These are phyloP conservation scores for Gavialis gangeticus DNA, from an alignment of 2,113 vertebrate species.

Conservation along the genomic window DNA sequence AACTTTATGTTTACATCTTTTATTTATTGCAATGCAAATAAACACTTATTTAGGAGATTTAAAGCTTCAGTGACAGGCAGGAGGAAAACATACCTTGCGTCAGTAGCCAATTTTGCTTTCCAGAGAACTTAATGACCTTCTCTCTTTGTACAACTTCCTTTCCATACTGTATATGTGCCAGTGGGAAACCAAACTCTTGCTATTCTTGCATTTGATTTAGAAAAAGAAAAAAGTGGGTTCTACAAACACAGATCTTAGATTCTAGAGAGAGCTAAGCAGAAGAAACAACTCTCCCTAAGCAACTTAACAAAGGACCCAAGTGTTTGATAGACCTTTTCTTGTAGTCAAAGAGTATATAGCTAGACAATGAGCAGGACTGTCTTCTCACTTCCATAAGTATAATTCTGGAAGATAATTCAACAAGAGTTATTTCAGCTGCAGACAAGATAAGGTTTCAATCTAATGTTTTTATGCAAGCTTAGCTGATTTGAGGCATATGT, in stretches of 20 bases:
- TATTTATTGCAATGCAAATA: neutral
- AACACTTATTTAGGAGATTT: neutral
- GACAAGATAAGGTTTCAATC: constrained; percentile 61
- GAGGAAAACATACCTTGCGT: neutral
- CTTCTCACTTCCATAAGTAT: neutral
- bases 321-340: neutral
- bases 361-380: neutral
- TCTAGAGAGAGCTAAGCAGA: neutral
- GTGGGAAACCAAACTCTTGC: neutral
- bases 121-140: neutral
- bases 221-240: neutral
- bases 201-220: neutral
- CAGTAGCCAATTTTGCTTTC: neutral
- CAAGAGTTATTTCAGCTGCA: constrained; percentile 1
- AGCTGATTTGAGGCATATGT: constrained; percentile 64
- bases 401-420: neutral
- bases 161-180: neutral
- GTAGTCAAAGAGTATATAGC: neutral
- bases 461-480: constrained; percentile 56
- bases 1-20: neutral
- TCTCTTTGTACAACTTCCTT: neutral
- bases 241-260: neutral
- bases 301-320: neutral
- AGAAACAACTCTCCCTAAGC: neutral
- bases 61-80: neutral